phyloP scores from a whole-genome alignment of 2,797 vertebrate species.

The Oryzias sinensis region DNA sequence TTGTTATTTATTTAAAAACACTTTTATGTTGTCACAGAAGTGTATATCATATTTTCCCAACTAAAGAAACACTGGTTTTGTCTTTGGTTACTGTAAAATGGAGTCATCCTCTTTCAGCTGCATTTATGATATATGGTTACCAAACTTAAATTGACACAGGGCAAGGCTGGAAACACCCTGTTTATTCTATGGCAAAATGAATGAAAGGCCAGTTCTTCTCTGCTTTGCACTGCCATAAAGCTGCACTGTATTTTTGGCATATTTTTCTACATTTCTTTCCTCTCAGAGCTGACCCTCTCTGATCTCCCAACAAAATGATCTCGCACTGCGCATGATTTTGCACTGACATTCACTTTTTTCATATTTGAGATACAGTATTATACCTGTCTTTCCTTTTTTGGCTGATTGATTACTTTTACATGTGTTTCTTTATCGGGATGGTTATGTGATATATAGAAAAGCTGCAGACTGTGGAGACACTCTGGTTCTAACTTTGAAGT shows the following conservation, averaged over 20 bases:
- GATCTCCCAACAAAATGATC: too few relatives aligned
- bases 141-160: slow-evolving; percentile 50
- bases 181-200: slow-evolving; percentile 58
- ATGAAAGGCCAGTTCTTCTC: slow-evolving; percentile 44
- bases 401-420: slow-evolving; percentile 16
- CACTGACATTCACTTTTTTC: too few relatives aligned
- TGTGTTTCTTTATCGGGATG: slow-evolving; percentile 42
- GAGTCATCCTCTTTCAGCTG: slow-evolving; percentile 13
- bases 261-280: too few relatives aligned
- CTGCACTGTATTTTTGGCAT: slow-evolving; percentile 3
- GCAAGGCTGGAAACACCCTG: slow-evolving; percentile 53
- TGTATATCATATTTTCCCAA: not conserved
- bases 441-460: slow-evolving; percentile 85
- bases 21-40: too few relatives aligned
- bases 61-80: not conserved
- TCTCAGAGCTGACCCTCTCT: too few relatives aligned
- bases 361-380: too few relatives aligned
- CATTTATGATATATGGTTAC: slow-evolving; percentile 29
- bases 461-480: slow-evolving; percentile 73
- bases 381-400: slow-evolving; percentile 21
- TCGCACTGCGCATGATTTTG: too few relatives aligned
- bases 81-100: slow-evolving; percentile 15
- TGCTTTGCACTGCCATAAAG: slow-evolving; percentile 18
- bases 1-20: not conserved
- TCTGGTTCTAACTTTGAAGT: slow-evolving; percentile 86